Conservation (phyloP, 2,113 vertebrate genomes). For the Nothoprocta perdicaria region DNA sequence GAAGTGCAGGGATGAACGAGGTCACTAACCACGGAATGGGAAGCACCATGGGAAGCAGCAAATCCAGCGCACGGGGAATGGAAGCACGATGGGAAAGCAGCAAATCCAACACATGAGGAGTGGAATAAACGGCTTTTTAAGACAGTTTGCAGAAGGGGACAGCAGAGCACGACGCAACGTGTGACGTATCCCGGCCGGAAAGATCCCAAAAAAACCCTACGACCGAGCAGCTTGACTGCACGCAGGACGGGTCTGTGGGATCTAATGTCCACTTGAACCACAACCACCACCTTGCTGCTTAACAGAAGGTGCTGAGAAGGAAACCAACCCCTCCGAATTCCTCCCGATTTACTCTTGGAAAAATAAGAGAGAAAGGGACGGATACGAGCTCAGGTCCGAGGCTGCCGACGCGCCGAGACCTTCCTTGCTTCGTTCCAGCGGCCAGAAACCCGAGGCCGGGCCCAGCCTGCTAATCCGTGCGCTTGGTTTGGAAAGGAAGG, state of each 20-base stretch:
- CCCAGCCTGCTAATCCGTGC: background rate
- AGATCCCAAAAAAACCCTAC: too few species aligned
- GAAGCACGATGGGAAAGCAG: background rate
- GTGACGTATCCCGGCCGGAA: too few species aligned
- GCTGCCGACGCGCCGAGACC: background rate
- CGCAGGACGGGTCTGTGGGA: fast-evolving
- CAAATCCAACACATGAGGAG: background rate
- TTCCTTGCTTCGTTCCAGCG: background rate
- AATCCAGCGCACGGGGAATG: background rate
- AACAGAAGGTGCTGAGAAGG: background rate
- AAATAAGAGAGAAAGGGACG: background rate
- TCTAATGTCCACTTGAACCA: fast-evolving
- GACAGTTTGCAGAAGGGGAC: fast-evolving
- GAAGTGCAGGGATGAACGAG: background rate
- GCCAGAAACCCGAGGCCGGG: background rate
- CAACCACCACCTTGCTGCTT: fast-evolving
- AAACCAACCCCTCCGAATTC: background rate
- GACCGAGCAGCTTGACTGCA: too few species aligned
- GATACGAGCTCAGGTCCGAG: background rate
- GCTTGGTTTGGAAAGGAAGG: constrained; percentile 62
- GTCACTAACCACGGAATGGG: background rate
- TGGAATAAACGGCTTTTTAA: background rate
- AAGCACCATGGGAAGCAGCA: background rate
- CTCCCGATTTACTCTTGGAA: background rate
- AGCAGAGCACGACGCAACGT: fast-evolving